Conservation (phyloP, 2,888 invertebrate species). For the Melanostoma scalare region DNA sequence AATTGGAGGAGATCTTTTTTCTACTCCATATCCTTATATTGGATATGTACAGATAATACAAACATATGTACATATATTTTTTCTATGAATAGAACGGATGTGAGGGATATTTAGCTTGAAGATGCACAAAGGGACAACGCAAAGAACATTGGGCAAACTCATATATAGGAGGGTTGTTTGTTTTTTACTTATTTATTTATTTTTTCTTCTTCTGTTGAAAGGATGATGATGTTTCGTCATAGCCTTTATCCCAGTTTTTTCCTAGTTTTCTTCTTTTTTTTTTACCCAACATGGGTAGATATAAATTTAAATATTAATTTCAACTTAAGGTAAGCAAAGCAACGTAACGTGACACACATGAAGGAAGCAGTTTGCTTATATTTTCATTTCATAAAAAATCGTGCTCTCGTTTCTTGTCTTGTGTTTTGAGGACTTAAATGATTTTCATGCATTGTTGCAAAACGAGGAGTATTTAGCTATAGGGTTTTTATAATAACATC, state of each 20-base stretch:
- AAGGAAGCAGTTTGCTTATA: background rate
- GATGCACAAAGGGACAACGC: conserved; percentile 55
- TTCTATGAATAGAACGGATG: conserved; percentile 62
- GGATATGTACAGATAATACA: conserved; percentile 10
- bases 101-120: conserved; percentile 42
- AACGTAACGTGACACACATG: conserved; percentile 52
- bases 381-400: conserved; percentile 12
- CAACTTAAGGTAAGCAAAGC: conserved; percentile 31
- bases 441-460: conserved; percentile 39
- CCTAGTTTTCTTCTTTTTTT: conserved; percentile 17
- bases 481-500: conserved; percentile 37
- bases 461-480: conserved; percentile 18
- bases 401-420: conserved; percentile 11
- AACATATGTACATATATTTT: background rate
- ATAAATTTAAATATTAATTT: conserved; percentile 65
- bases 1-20: conserved; percentile 56
- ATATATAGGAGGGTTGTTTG: conserved; percentile 11
- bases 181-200: conserved; percentile 26
- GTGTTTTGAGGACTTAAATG: conserved; percentile 32
- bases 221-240: conserved; percentile 26
- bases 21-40: conserved; percentile 43
- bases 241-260: conserved; percentile 5
- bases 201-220: conserved; percentile 32
- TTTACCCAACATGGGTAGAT: conserved; percentile 15
- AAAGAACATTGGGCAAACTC: conserved; percentile 48